phyloP scores from a whole-genome alignment of 2,888 invertebrate species.

The Heterodera filipjevi region DNA sequence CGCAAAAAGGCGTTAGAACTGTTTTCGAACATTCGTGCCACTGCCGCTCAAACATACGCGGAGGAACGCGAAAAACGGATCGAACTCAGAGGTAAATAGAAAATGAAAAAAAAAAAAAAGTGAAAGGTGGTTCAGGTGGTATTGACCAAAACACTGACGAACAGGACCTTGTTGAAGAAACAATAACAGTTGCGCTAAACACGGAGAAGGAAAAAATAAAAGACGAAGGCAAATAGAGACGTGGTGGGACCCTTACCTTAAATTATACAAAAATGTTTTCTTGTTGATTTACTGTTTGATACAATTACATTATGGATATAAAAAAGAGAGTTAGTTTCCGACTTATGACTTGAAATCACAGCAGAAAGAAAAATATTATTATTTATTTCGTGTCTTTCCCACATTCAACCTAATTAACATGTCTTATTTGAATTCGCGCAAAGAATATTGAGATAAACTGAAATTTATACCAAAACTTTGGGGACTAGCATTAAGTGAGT shows the following conservation, averaged over 20 bases:
- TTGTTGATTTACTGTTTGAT: slow-evolving; percentile 4
- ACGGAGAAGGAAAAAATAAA: slow-evolving; percentile 44
- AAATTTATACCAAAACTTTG: background rate
- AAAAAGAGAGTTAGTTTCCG: no score
- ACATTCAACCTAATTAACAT: no score
- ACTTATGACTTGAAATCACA: no score
- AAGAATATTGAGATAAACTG: no score
- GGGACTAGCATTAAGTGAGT: background rate
- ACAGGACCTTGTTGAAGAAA: slow-evolving; percentile 58
- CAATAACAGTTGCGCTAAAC: slow-evolving; percentile 56
- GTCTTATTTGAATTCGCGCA: no score
- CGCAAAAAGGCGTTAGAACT: slow-evolving; percentile 54
- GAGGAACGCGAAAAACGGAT: slow-evolving; percentile 43
- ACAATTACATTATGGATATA: no score
- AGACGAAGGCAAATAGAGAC: background rate
- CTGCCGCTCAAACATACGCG: slow-evolving; percentile 43
- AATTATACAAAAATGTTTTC: slow-evolving; percentile 6
- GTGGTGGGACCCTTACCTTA: no score
- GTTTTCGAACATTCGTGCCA: slow-evolving; percentile 52
- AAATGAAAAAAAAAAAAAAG: background rate
- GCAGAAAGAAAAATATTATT: no score
- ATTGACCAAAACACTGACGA: slow-evolving; percentile 47
- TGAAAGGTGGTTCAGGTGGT: slow-evolving; percentile 33
- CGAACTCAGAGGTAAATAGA: slow-evolving; percentile 41
- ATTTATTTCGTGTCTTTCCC: no score